Evolutionary conservation across 1,140 invertebrate species (phyloP).

Genomic region (Lithobius niger): DNA sequence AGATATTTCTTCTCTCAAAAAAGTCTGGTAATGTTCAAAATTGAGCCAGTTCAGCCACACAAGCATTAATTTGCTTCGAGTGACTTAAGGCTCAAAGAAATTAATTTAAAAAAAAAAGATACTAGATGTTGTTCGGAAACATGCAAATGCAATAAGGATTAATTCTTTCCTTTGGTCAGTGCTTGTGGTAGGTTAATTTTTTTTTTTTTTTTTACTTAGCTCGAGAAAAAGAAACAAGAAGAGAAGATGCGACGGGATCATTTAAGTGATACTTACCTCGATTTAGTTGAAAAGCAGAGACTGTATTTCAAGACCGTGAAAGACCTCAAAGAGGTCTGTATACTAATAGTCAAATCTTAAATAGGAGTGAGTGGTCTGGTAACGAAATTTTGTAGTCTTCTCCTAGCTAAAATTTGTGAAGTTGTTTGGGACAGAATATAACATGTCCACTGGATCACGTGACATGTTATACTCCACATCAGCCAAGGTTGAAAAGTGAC

Average conservation of each 20-base stretch:
- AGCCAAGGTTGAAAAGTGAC: not conserved
- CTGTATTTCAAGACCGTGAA: slow-evolving; percentile 71
- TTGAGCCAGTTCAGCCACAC: no score
- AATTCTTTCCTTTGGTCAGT: no score
- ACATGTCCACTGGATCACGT: not conserved
- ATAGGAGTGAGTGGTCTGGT: not conserved
- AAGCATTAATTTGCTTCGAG: no score
- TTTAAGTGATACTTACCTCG: slow-evolving; percentile 51
- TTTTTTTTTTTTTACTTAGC: slow-evolving; percentile 22
- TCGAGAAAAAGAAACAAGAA: slow-evolving; percentile 41
- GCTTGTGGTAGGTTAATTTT: slow-evolving; percentile 4
- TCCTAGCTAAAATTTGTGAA: not conserved
- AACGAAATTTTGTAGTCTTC: not conserved
- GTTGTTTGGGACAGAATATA: not conserved
- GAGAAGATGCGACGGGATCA: slow-evolving; percentile 57
- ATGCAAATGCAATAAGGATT: no score
- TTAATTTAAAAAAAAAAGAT: no score
- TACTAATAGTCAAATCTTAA: slow-evolving; percentile 3
- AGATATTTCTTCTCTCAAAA: no score
- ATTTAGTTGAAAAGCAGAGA: slow-evolving; percentile 62
- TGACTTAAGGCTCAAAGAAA: no score
- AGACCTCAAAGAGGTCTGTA: slow-evolving; percentile 47
- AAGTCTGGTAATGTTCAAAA: no score
- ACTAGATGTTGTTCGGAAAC: not conserved
- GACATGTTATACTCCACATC: not conserved